Evolutionary conservation across 2,888 invertebrate species (phyloP).

Genomic region (Stomorhina lunata): DNA sequence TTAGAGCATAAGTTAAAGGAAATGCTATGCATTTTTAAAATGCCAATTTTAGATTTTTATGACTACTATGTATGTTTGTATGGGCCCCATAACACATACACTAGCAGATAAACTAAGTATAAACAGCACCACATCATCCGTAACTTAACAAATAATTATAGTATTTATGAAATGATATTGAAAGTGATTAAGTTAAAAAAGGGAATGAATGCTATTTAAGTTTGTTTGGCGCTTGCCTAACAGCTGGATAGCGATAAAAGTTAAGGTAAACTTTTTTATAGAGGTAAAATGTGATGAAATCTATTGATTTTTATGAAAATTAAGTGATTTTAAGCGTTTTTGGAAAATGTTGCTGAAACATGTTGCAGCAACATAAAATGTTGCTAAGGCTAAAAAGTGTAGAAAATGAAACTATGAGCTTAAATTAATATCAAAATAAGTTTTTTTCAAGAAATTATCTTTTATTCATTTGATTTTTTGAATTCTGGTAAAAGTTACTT

Average conservation of each 20-base stretch:
- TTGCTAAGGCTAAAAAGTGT: background rate
- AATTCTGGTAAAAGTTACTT: too few relatives aligned
- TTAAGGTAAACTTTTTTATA: background rate
- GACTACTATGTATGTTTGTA: too few relatives aligned
- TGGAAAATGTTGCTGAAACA: conserved; percentile 11
- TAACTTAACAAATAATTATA: conserved; percentile 17
- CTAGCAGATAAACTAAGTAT: background rate
- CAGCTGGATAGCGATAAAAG: conserved; percentile 54
- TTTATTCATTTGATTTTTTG: too few relatives aligned
- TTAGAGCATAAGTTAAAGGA: conserved; percentile 68
- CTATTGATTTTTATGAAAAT: background rate
- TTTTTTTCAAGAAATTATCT: too few relatives aligned
- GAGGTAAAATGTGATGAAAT: too few relatives aligned
- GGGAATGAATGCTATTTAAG: background rate
- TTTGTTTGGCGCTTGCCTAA: conserved; percentile 63
- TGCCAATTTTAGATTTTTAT: conserved; percentile 64
- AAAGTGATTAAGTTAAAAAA: conserved; percentile 44
- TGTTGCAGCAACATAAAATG: conserved; percentile 11
- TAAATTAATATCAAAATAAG: background rate
- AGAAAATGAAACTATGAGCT: background rate
- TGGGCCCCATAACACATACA: conserved; percentile 5
- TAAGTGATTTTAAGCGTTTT: background rate
- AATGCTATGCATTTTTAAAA: conserved; percentile 65
- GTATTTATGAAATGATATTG: conserved; percentile 57
- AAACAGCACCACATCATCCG: background rate